Conservation (phyloP, 2,888 invertebrate genomes). For the Spodoptera littoralis region DNA sequence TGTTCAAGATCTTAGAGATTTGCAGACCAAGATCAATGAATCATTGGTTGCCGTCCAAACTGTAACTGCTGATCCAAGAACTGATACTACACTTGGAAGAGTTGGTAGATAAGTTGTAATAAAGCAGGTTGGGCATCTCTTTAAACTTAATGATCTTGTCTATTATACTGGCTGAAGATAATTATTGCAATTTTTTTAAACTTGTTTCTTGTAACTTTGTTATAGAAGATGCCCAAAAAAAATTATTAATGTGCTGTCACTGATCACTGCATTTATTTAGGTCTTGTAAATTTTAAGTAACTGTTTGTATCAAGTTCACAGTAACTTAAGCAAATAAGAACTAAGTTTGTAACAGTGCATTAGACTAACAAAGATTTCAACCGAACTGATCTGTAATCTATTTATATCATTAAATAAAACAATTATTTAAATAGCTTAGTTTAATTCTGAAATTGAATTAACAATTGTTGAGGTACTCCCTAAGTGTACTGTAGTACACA, state of each 20-base stretch:
- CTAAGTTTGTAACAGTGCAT: conserved; percentile 16
- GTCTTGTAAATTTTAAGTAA: conserved; percentile 10
- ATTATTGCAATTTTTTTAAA: conserved; percentile 7
- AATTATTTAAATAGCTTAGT: conserved; percentile 34
- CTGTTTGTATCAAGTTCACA: too few relatives aligned
- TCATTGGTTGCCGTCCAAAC: conserved; percentile 97
- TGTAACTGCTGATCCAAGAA: conserved; percentile 98
- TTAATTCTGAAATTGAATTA: conserved; percentile 41
- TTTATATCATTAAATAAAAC: conserved; percentile 49
- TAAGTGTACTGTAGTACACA: conserved; percentile 40
- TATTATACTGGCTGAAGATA: conserved; percentile 7
- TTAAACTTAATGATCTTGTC: conserved; percentile 28
- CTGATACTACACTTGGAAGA: conserved; percentile 97
- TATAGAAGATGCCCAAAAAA: conserved; percentile 28
- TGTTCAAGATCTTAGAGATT: conserved; percentile 94
- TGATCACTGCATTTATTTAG: conserved; percentile 12
- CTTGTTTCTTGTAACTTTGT: conserved; percentile 14
- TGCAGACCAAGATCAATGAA: conserved; percentile 98
- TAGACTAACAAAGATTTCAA: conserved; percentile 7
- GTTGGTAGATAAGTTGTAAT: conserved; percentile 91
- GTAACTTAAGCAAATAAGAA: too few relatives aligned
- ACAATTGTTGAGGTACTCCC: conserved; percentile 41
- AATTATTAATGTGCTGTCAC: conserved; percentile 8
- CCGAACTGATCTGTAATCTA: conserved; percentile 50
- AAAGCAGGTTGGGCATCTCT: conserved; percentile 28